Evolutionary conservation across 2,113 vertebrate genomes (phyloP), one percentile per base, ranked within the genome.

Genomic region (Hemibagrus wyckioides): DNA sequence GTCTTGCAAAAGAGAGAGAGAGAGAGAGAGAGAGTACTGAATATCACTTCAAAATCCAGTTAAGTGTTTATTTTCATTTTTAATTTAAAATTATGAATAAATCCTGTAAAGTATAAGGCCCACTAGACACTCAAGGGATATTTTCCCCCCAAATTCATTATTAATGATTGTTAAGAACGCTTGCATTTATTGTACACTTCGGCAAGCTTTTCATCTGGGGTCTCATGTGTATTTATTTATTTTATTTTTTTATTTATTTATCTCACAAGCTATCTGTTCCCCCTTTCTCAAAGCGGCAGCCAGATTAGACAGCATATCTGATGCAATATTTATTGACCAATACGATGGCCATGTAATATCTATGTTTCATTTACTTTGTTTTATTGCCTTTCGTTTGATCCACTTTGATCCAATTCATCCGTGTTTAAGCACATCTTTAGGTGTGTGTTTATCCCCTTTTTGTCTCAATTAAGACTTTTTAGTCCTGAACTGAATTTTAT

Each of bases 401-500:
- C 69, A 76, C 77, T 89, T 85, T 88, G 76, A 89, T 77, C 59
- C 92, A 28, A 82, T 89, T 67, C 63, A 91, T 6, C 75, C n/a
- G 25, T 67, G 44, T 41, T 15, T n/a, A n/a, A n/a, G n/a, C n/a
- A n/a, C 44, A 50, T 88, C 82, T 83, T 89, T 59, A 30, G 39
- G 44, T 41, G 67, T 48, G 71, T 79, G 23, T 71, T 79, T 85
- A 92, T 90, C 88, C 90, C 89, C 91, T 91, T n/a, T 92, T 91
- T 90, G 88, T 86, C 75, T 85, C 88, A 92, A 93, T 91, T 91
- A 92, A 87, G 83, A 91, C 92, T 91, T 90, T 90, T 88, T 90
- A 92, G 90, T 59, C 89, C 80, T n/a, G n/a, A n/a, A n/a, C n/a
- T n/a, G n/a, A 90, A 90, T 93, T n/a, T n/a, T 92, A 91, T 92